These are phyloP conservation scores for Drosophila navojoa DNA, from an alignment of 1,140 invertebrate genomes.

Conservation along the genomic window DNA sequence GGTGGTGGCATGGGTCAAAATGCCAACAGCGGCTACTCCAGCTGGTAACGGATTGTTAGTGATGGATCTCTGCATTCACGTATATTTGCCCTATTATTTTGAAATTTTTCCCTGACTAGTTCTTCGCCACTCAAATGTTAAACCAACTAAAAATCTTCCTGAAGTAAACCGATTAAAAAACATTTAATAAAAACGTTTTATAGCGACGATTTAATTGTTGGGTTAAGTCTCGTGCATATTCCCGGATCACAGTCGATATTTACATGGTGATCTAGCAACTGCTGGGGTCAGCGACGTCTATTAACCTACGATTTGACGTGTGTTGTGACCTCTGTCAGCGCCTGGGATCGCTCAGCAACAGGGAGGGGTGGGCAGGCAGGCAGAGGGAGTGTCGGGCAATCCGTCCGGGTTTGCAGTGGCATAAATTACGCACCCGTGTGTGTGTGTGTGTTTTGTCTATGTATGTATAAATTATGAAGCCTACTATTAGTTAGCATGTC, in stretches of 20 bases:
- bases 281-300: slow-evolving; percentile 49
- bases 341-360: slow-evolving; percentile 41
- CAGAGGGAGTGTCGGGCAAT: no score
- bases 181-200: not conserved
- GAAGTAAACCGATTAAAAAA: not conserved
- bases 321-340: slow-evolving; percentile 72
- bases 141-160: not conserved
- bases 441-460: slow-evolving; percentile 34
- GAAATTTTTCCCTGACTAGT: not conserved
- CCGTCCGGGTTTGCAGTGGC: slow-evolving; percentile 11
- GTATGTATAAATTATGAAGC: slow-evolving; percentile 80
- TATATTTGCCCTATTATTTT: not conserved
- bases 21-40: slow-evolving; percentile 9
- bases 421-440: slow-evolving; percentile 71
- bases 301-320: slow-evolving; percentile 54
- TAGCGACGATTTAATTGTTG: no score
- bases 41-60: not conserved
- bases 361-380: not conserved
- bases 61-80: not conserved
- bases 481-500: slow-evolving; percentile 80
- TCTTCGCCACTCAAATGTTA: not conserved
- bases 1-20: slow-evolving; percentile 20
- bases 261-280: slow-evolving; percentile 34
- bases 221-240: no score
- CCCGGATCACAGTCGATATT: slow-evolving; percentile 44